A percentile compares a stretch with the other conserved stretches of the same genome.
phyloP scores from a whole-genome alignment of 1,140 invertebrate species.

The Oreohelix idahoensis region DNA sequence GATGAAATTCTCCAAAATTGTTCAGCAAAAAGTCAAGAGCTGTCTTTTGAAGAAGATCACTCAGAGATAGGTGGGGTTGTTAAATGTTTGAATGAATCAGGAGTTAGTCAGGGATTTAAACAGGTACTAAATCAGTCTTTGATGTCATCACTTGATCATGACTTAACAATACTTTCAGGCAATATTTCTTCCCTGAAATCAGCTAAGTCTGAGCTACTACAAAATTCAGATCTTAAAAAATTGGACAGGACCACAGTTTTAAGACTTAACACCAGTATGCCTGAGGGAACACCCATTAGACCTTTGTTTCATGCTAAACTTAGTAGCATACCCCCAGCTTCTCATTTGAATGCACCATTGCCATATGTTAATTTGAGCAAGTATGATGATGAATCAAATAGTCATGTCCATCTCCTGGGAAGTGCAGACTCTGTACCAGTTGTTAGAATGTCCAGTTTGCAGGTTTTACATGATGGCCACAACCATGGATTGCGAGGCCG shows the following conservation, averaged over 20 bases:
- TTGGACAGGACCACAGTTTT: slow-evolving; percentile 1
- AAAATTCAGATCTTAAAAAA: background rate
- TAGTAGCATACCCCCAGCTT: slow-evolving; percentile 59
- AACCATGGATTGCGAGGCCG: background rate
- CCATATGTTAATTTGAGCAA: slow-evolving; percentile 68
- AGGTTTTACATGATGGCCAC: background rate
- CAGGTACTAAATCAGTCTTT: background rate
- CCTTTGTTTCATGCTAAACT: slow-evolving; percentile 63
- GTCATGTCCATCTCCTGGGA: slow-evolving; percentile 57
- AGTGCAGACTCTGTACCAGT: slow-evolving; percentile 41
- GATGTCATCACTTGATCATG: background rate
- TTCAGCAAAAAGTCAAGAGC: slow-evolving; percentile 20
- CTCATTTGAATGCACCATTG: slow-evolving; percentile 60
- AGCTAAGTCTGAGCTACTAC: background rate
- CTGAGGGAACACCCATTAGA: slow-evolving; percentile 44
- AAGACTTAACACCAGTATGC: slow-evolving; percentile 34
- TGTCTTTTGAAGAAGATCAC: background rate
- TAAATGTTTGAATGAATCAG: background rate
- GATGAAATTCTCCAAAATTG: slow-evolving; percentile 66
- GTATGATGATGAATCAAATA: slow-evolving; percentile 62
- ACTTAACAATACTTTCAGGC: slow-evolving; percentile 30
- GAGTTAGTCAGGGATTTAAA: background rate
- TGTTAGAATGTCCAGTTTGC: background rate
- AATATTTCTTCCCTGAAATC: slow-evolving; percentile 43
- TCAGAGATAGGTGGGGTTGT: background rate